A percentile compares a stretch with the other conserved stretches of the same genome.
These are phyloP conservation scores for Procavia capensis DNA, from an alignment of 2,113 vertebrate species.

Conservation along the genomic window DNA sequence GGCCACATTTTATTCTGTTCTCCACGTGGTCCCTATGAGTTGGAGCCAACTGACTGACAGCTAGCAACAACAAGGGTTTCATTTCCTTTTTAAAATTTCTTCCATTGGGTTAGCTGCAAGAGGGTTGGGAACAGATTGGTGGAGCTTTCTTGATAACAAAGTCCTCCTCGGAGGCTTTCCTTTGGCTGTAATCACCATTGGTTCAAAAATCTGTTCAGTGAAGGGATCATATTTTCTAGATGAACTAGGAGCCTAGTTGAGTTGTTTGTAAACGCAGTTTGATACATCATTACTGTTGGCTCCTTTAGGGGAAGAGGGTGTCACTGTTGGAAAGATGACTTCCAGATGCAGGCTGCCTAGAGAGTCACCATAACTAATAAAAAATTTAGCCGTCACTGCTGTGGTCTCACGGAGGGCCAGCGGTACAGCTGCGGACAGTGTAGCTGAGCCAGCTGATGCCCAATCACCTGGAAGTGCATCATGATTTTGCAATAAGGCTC, in stretches of 20 bases:
- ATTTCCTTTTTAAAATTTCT: background rate
- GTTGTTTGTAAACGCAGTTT: conserved; percentile 35
- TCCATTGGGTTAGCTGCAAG: background rate
- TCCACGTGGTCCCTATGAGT: too few species aligned
- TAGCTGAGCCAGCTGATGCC: background rate
- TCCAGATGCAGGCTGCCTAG: conserved; percentile 5
- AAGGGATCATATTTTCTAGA: background rate
- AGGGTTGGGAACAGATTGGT: background rate
- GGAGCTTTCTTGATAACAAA: background rate
- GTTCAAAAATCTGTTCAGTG: background rate
- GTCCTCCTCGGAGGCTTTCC: too few species aligned
- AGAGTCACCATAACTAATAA: background rate
- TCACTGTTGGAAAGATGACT: conserved; percentile 10
- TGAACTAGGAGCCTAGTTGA: background rate
- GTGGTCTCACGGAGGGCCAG: background rate
- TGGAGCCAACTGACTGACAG: too few species aligned
- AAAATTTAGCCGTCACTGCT: background rate
- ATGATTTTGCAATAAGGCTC: background rate
- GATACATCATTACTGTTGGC: background rate
- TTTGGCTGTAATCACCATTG: background rate
- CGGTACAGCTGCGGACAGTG: background rate
- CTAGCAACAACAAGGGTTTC: background rate
- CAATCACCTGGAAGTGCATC: background rate
- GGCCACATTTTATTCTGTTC: too few species aligned
- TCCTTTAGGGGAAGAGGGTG: conserved; percentile 63